phyloP scores from a whole-genome alignment of 2,797 vertebrate genomes.

The Cuniculus paca region DNA sequence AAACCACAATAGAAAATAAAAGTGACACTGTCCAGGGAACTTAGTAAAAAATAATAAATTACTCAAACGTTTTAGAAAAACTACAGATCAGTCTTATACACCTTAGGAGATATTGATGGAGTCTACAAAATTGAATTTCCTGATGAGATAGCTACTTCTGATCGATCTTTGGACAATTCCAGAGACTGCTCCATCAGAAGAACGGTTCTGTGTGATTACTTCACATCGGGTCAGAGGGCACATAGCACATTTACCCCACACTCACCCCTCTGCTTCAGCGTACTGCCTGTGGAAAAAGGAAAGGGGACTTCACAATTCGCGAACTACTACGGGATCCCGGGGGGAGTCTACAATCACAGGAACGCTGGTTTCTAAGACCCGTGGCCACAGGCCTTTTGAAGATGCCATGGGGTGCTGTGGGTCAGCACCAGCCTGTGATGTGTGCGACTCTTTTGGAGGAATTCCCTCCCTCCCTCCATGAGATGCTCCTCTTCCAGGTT shows the following conservation, averaged over 20 bases:
- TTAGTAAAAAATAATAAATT: conserved; percentile 38
- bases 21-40: not conserved
- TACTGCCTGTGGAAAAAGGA: not conserved
- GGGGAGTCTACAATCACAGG: not conserved
- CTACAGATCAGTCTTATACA: not conserved
- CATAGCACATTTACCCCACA: not conserved
- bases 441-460: not conserved
- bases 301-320: not conserved
- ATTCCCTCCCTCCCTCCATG: not conserved
- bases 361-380: not conserved
- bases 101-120: not conserved
- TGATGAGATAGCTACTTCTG: not conserved
- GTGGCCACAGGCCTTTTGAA: not conserved
- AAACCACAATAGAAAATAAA: not conserved
- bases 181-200: not conserved
- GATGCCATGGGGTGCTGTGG: not conserved
- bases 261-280: not conserved
- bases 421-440: not conserved
- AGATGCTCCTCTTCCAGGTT: not conserved
- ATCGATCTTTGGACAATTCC: not conserved
- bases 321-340: not conserved
- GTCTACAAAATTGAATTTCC: conserved; percentile 32
- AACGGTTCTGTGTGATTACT: not conserved
- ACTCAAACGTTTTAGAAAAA: not conserved
- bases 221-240: not conserved